Percentiles rank a stretch among this genome's conserved stretches.
Evolutionary conservation across 1,140 invertebrate species (phyloP).

Genomic region (Nautilus pompilius): DNA sequence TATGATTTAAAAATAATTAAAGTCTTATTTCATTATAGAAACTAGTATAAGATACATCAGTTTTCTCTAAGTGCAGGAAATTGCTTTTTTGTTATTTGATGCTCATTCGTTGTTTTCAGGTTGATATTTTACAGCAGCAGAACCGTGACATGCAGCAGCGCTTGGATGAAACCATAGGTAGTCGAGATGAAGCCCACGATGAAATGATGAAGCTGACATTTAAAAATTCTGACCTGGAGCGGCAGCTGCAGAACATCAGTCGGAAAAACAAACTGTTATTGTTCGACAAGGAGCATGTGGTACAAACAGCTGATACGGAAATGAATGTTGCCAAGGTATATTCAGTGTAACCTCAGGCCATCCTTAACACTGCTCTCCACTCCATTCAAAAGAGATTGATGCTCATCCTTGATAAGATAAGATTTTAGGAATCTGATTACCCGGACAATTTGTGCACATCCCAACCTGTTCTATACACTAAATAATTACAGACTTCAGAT

Average conservation of each 20-base stretch:
- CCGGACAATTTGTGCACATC: too few species aligned
- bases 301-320: conserved; percentile 44
- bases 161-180: conserved; percentile 28
- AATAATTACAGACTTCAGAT: too few species aligned
- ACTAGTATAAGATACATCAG: too few species aligned
- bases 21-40: too few species aligned
- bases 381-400: too few species aligned
- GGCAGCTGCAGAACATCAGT: conserved; percentile 45
- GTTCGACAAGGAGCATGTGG: conserved; percentile 44
- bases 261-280: conserved; percentile 41
- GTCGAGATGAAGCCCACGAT: conserved; percentile 22
- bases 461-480: too few species aligned
- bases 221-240: conserved; percentile 24
- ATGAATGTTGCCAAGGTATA: conserved; percentile 47
- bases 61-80: too few species aligned
- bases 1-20: too few species aligned
- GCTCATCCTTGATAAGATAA: too few species aligned
- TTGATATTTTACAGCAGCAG: conserved; percentile 55
- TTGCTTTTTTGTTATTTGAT: not conserved
- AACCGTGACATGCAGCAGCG: conserved; percentile 47
- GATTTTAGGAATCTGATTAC: too few species aligned
- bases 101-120: conserved; percentile 27
- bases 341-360: too few species aligned
- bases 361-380: too few species aligned
- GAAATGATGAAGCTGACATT: conserved; percentile 19